Conservation (phyloP, 2,888 invertebrate genomes). For the Ennomos fuscantarius region DNA sequence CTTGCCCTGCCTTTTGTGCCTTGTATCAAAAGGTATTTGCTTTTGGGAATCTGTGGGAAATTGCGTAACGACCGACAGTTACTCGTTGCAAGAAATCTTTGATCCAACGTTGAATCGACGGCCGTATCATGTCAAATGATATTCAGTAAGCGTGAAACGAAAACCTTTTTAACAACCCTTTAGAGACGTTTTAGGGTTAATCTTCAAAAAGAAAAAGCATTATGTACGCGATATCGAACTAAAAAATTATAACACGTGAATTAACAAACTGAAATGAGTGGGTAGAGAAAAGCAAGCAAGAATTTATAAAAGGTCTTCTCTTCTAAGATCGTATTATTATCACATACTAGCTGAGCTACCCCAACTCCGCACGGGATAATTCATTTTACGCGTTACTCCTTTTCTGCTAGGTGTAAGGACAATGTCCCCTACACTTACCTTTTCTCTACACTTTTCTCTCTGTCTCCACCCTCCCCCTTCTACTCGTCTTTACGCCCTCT, state of each 20-base stretch:
- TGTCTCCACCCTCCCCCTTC: too few relatives aligned
- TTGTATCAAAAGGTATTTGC: conserved; percentile 76
- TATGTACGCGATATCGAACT: conserved; percentile 45
- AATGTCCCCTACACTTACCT: too few relatives aligned
- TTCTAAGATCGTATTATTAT: too few relatives aligned
- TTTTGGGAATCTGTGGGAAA: conserved; percentile 81
- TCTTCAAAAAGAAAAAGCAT: conserved; percentile 57
- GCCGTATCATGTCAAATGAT: conserved; percentile 60
- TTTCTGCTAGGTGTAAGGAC: too few relatives aligned
- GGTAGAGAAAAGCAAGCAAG: neutral
- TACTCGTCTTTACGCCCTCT: too few relatives aligned
- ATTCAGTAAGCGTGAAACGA: conserved; percentile 56
- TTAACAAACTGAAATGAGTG: conserved; percentile 16
- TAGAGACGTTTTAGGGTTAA: conserved; percentile 54
- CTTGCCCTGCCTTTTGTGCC: conserved; percentile 80
- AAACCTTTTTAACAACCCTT: conserved; percentile 63
- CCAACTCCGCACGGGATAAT: too few relatives aligned
- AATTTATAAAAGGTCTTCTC: too few relatives aligned
- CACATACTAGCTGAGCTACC: too few relatives aligned
- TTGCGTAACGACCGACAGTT: conserved; percentile 74
- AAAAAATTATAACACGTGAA: conserved; percentile 17
- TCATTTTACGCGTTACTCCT: too few relatives aligned
- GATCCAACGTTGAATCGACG: conserved; percentile 59
- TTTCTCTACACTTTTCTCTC: too few relatives aligned
- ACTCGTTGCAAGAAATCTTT: conserved; percentile 58